Percentiles rank a stretch among this genome's conserved stretches.
phyloP scores from a whole-genome alignment of 2,797 vertebrate species.

The Pangasius macronema region DNA sequence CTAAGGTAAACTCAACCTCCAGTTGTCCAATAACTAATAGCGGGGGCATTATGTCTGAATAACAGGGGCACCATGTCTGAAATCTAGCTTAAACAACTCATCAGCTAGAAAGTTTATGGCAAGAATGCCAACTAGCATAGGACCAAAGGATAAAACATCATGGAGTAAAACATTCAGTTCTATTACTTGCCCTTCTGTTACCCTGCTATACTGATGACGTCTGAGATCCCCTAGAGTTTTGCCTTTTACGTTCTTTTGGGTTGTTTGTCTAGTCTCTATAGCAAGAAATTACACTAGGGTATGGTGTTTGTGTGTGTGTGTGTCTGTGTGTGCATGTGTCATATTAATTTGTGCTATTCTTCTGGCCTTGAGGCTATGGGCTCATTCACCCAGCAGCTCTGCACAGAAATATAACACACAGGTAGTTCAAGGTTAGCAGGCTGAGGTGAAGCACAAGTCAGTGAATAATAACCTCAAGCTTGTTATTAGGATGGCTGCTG shows the following conservation, averaged over 20 bases:
- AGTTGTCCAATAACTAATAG: not conserved
- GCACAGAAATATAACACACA: constrained; percentile 28
- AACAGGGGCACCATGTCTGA: not conserved
- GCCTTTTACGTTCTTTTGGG: constrained; percentile 31
- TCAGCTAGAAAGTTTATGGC: not conserved
- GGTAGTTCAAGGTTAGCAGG: constrained; percentile 20
- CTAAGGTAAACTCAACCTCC: not conserved
- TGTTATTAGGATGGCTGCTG: constrained; percentile 33
- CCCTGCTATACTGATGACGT: constrained; percentile 7
- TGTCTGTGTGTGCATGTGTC: not conserved
- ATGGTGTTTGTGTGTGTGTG: not conserved
- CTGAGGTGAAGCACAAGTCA: constrained; percentile 21
- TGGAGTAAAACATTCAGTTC: not conserved
- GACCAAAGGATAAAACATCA: not conserved
- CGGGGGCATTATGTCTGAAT: not conserved
- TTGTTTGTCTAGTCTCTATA: constrained; percentile 26
- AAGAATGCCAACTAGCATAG: not conserved
- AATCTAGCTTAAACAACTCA: not conserved
- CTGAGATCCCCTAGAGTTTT: constrained; percentile 25
- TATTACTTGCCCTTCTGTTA: constrained; percentile 15
- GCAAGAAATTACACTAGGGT: constrained; percentile 32
- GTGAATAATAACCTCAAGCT: constrained; percentile 45
- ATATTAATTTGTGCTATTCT: constrained; percentile 41
- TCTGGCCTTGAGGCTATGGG: constrained; percentile 36
- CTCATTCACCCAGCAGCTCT: constrained; percentile 22